These are phyloP conservation scores for Cherax destructor DNA, from an alignment of 1,140 invertebrate species.

Conservation along the genomic window DNA sequence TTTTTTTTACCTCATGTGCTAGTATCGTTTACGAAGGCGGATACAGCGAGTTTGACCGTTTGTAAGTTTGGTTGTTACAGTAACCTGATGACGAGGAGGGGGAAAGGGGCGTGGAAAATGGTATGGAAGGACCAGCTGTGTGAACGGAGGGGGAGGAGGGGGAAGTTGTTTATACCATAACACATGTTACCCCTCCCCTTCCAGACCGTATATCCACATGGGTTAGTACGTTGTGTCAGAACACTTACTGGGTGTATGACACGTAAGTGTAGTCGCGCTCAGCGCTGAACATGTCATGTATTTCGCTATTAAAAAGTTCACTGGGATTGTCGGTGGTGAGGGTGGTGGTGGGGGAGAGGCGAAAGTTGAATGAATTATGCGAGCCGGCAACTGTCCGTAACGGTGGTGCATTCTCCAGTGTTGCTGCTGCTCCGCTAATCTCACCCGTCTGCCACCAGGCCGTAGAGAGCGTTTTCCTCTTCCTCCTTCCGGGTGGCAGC, in stretches of 20 bases:
- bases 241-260: background rate
- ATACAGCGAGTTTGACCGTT: background rate
- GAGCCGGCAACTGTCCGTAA: background rate
- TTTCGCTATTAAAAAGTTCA: background rate
- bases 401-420: background rate
- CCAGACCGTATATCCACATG: no score
- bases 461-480: background rate
- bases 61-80: background rate
- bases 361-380: background rate
- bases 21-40: background rate
- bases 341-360: no score
- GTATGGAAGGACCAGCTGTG: background rate
- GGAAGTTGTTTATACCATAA: background rate
- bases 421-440: background rate
- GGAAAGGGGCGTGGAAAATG: background rate
- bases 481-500: background rate
- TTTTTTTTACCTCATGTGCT: no score
- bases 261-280: no score
- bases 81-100: background rate
- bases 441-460: background rate
- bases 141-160: background rate
- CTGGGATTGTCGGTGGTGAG: no score
- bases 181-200: background rate
- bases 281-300: background rate
- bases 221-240: background rate